Base-by-base conservation (phyloP, 1,140 invertebrate genomes). In the Macrobrachium nipponense region DNA sequence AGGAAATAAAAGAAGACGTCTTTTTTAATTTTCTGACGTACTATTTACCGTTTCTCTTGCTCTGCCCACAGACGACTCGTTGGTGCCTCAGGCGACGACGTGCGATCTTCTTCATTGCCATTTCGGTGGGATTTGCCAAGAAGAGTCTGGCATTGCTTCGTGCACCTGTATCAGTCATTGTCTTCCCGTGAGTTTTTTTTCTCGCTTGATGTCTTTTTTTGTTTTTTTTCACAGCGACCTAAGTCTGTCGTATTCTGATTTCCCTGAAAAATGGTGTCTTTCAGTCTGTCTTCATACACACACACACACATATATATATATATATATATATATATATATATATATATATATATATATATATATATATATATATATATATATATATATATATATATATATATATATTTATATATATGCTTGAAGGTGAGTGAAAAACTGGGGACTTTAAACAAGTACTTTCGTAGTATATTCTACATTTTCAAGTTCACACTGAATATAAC, bases 51-150 rank as follows among this genome's bases (percentile, higher is more conserved):
- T 51, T 51, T 51, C 12, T 51, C 8, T 12, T n/a, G n/a, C 27
- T 12, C 15, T 3, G 0, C 18, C 44, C 11, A 27, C 73, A 88
- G 87, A 88, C 27, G 72, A 86, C 66, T 73, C 79, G 43, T 43
- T 86, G n/a, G 83, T 88, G 79, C 87, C 87, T 11, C 12, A 77
- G 18, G 64, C 87, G 20, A 80, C 66, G 4, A 88, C 87, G 27
- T 88, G 87, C 59, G 80, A 82, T 62, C 87, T 88, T 10, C 83
- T 77, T 8, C 82, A 88, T 79, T 88, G 87, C 72, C 73, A 82
- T 75, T 86, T 88, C 80, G 87, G 83, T 14, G 87, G 83, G 15
- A 59, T 61, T 51, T 88, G 87, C 64, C 72, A 60, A 1, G 82
- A 86, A 36, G 58, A 82, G 2, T 79, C 27, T 15, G 87, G 87